Conservation (phyloP, 2,888 invertebrate genomes). For the Hedychridium roseum region DNA sequence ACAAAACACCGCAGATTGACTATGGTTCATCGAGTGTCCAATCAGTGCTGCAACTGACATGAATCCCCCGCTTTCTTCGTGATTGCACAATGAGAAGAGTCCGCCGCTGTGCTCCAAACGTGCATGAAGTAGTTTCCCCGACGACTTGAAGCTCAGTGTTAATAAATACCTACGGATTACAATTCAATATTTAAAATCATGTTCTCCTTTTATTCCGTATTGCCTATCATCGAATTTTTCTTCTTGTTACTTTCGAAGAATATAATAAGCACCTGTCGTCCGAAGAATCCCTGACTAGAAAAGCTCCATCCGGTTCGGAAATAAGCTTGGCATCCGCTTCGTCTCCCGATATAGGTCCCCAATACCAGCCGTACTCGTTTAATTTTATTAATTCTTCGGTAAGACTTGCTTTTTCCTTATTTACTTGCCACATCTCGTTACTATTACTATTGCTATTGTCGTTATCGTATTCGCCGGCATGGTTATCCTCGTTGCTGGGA, state of each 20-base stretch:
- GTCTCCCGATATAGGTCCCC: conserved; percentile 78
- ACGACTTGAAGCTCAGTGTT: conserved; percentile 77
- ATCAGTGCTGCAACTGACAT: conserved; percentile 76
- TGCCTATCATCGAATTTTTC: too few relatives aligned
- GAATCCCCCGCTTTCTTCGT: conserved; percentile 66
- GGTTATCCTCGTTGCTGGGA: conserved; percentile 5
- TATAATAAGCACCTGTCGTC: conserved; percentile 59
- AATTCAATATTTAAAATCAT: too few relatives aligned
- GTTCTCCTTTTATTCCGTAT: too few relatives aligned
- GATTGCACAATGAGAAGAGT: conserved; percentile 70
- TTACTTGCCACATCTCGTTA: too few relatives aligned
- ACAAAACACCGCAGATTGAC: conserved; percentile 76
- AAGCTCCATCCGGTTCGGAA: conserved; percentile 78
- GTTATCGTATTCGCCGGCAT: too few relatives aligned
- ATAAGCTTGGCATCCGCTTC: conserved; percentile 76
- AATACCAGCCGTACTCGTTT: conserved; percentile 75
- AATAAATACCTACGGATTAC: conserved; percentile 68
- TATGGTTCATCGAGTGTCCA: conserved; percentile 76
- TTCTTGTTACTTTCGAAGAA: too few relatives aligned
- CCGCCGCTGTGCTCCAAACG: conserved; percentile 78
- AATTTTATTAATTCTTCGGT: conserved; percentile 48
- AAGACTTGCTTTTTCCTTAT: conserved; percentile 41
- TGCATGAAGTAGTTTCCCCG: conserved; percentile 76
- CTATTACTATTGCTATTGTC: too few relatives aligned
- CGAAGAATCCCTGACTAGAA: conserved; percentile 81